phyloP scores from a whole-genome alignment of 2,797 vertebrate genomes.

The Adelosebastes latens region DNA sequence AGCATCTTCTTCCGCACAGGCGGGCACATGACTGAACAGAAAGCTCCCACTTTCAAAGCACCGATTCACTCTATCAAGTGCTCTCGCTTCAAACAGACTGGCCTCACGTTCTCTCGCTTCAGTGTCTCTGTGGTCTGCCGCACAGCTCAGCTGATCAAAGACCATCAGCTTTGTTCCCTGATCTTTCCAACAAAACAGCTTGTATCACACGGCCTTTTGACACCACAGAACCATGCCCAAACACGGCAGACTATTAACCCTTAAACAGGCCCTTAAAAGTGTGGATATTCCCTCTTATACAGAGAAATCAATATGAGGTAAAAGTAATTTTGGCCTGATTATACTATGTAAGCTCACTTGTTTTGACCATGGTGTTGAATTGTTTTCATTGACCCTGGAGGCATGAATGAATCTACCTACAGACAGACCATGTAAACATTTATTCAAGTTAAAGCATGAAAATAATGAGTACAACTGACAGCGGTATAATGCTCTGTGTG shows the following conservation, averaged over 20 bases:
- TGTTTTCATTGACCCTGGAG: not conserved
- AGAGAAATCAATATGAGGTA: not conserved
- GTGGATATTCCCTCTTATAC: not conserved
- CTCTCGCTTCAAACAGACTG: constrained; percentile 62
- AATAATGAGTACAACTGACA: constrained; percentile 11
- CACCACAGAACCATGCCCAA: constrained; percentile 2
- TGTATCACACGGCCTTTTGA: constrained; percentile 53
- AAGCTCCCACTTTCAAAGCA: constrained; percentile 59
- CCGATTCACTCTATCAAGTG: constrained; percentile 51
- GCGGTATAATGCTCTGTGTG: not conserved
- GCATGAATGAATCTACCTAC: not conserved
- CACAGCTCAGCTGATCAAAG: constrained; percentile 76
- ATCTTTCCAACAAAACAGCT: constrained; percentile 70
- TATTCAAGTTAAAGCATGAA: constrained; percentile 10
- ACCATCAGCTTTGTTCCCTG: constrained; percentile 60
- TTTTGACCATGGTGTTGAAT: not conserved
- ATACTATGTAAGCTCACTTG: not conserved
- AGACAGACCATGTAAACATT: constrained; percentile 8
- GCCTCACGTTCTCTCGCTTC: constrained; percentile 26
- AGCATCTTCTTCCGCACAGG: constrained; percentile 34
- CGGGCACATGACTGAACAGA: constrained; percentile 37
- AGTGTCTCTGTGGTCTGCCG: constrained; percentile 50
- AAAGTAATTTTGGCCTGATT: not conserved
- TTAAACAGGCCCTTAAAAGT: not conserved
- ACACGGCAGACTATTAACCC: constrained; percentile 29